A percentile compares a stretch with the other conserved stretches of the same genome.
Conservation (phyloP, 2,888 invertebrate genomes). For the Acanthosepion lycidas region DNA sequence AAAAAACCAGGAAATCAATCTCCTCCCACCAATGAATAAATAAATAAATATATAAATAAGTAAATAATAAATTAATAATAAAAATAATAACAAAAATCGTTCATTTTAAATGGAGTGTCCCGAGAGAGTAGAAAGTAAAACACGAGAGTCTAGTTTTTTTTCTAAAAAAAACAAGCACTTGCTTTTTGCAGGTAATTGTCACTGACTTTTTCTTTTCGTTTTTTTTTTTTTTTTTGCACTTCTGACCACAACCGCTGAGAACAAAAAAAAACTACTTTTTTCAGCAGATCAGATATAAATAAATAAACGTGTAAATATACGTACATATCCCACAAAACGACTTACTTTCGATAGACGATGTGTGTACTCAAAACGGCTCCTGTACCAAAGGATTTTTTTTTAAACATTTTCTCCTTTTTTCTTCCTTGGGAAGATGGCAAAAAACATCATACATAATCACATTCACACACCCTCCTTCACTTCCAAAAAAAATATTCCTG, state of each 20-base stretch:
- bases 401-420: background rate
- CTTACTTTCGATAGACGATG: background rate
- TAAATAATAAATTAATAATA: background rate
- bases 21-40: background rate
- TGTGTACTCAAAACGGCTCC: background rate
- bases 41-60: background rate
- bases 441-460: conserved; percentile 23
- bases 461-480: background rate
- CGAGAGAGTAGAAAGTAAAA: background rate
- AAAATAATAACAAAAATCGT: background rate
- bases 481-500: background rate
- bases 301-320: conserved; percentile 13
- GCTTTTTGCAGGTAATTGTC: background rate
- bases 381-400: background rate
- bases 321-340: background rate
- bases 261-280: background rate
- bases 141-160: background rate
- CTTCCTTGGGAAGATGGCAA: background rate
- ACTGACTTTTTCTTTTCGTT: background rate
- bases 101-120: background rate
- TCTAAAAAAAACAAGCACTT: background rate
- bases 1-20: background rate
- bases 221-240: background rate
- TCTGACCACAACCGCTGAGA: background rate
- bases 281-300: background rate